phyloP scores from a whole-genome alignment of 2,113 vertebrate genomes.

The Periophthalmus modestus region DNA sequence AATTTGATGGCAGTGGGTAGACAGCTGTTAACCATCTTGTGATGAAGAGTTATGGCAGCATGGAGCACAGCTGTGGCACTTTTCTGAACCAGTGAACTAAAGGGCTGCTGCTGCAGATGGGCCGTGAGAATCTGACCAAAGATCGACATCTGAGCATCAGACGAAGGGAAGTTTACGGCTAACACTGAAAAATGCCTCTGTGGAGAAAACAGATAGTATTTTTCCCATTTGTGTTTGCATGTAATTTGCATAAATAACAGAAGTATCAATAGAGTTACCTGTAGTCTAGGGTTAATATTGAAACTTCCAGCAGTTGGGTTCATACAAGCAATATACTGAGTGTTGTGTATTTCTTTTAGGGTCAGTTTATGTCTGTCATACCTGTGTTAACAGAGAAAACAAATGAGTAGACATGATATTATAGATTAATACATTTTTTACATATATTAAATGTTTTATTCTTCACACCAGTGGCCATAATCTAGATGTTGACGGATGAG shows the following conservation, averaged over 20 bases:
- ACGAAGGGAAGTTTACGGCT: conserved; percentile 79
- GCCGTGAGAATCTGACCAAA: conserved; percentile 78
- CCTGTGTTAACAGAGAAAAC: conserved; percentile 43
- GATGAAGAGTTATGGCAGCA: conserved; percentile 74
- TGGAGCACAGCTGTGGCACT: conserved; percentile 63
- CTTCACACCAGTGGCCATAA: conserved; percentile 79
- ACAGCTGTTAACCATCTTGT: conserved; percentile 75
- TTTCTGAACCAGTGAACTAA: conserved; percentile 66
- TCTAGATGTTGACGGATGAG: conserved; percentile 80
- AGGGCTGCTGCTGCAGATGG: conserved; percentile 74
- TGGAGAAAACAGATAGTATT: conserved; percentile 6
- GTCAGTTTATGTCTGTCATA: conserved; percentile 82
- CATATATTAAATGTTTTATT: not conserved
- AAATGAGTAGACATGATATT: not conserved
- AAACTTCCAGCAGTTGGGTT: conserved; percentile 84
- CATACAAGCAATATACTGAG: conserved; percentile 82
- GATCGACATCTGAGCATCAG: conserved; percentile 73
- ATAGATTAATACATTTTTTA: not conserved
- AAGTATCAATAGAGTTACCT: conserved; percentile 65
- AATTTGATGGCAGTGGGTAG: conserved; percentile 81
- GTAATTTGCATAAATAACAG: not conserved
- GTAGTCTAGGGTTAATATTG: conserved; percentile 80
- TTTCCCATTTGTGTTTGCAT: not conserved
- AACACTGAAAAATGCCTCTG: conserved; percentile 86
- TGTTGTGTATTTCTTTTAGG: conserved; percentile 81